Percentiles rank a stretch among this genome's conserved stretches.
These are phyloP conservation scores for Isotomurus palustris DNA, from an alignment of 2,888 invertebrate species.

Conservation along the genomic window DNA sequence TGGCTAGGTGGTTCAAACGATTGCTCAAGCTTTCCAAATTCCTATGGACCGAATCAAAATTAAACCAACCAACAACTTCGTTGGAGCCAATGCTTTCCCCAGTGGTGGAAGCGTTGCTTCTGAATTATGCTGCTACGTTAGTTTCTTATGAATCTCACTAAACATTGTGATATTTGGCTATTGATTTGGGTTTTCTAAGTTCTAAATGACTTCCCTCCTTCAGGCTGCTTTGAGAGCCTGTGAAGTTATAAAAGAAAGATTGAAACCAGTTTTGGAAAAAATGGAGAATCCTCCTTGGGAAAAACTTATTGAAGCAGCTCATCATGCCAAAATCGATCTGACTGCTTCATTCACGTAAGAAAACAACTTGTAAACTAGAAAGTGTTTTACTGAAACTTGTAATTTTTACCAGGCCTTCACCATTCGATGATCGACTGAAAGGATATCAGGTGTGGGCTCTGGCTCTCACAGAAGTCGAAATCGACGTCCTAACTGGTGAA, in stretches of 20 bases:
- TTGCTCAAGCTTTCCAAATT: slow-evolving; percentile 50
- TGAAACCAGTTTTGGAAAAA: slow-evolving; percentile 49
- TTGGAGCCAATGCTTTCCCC: slow-evolving; percentile 47
- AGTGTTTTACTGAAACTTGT: neutral
- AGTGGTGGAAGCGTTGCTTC: slow-evolving; percentile 49
- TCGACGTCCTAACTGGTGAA: slow-evolving; percentile 70
- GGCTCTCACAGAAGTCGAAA: slow-evolving; percentile 54
- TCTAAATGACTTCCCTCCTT: neutral
- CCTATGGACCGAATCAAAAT: slow-evolving; percentile 49
- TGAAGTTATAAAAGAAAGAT: slow-evolving; percentile 47
- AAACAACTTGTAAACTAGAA: too few species aligned
- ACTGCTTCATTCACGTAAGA: slow-evolving; percentile 39
- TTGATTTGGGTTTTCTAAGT: neutral
- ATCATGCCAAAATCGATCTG: slow-evolving; percentile 25
- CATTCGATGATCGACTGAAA: neutral
- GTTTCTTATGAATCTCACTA: slow-evolving; percentile 1
- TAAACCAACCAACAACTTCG: slow-evolving; percentile 48
- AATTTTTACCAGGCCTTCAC: neutral
- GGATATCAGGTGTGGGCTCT: slow-evolving; percentile 48
- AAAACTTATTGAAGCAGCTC: slow-evolving; percentile 33
- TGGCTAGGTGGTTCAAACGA: slow-evolving; percentile 53
- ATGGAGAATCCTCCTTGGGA: slow-evolving; percentile 44
- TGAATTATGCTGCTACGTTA: slow-evolving; percentile 49
- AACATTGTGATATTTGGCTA: neutral
- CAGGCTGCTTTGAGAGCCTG: slow-evolving; percentile 49